Base-by-base conservation (phyloP, 1,140 invertebrate species). In the Calosoma granatense region DNA sequence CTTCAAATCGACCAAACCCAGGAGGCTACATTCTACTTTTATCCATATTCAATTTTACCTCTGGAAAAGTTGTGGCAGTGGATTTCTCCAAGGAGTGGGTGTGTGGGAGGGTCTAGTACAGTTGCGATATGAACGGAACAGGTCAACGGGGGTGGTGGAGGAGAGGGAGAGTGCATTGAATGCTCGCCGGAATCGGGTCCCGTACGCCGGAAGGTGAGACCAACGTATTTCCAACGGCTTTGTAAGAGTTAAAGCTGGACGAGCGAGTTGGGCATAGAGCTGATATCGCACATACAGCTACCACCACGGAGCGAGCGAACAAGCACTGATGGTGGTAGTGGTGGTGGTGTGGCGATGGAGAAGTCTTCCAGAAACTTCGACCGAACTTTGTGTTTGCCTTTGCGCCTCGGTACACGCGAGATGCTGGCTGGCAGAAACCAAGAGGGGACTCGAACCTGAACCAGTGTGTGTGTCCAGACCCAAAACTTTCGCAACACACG, bases 41-140 rank as follows among this genome's bases (percentile, higher is more conserved):
- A 63, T 65, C 62, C 60, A 65, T 65, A 65, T 63, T 65, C 64
- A 65, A 65, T 65, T 63, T 65, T 64, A 63, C 59, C 59, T 59
- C n/a, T 26, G 43, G 47, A 61, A 58, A 65, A 63, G 60, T 61
- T 65, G 63, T 63, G 62, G 61, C 62, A 63, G 64, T 62, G 59
- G 39, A 41, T 51, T 54, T 55, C 56, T 58, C 59, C 47, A 22
- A 55, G 60, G 60, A 56, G 41, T 52, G 23, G 36, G 52, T 51
- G 26, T 30, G 26, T 30, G 26, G 4, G 26, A 30, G 26, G 26
- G 4, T 30, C n/a, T 6, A 14, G 26, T 4, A 30, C 6, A 30
- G 26, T 30, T 30, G 14, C 4, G 26, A 30, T 30, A 30, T 30
- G 26, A 30, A 30, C 14, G 26, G 26, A 30, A 30, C 6, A 14